Evolutionary conservation across 2,797 vertebrate species (phyloP).

Genomic region (Cuniculus paca): DNA sequence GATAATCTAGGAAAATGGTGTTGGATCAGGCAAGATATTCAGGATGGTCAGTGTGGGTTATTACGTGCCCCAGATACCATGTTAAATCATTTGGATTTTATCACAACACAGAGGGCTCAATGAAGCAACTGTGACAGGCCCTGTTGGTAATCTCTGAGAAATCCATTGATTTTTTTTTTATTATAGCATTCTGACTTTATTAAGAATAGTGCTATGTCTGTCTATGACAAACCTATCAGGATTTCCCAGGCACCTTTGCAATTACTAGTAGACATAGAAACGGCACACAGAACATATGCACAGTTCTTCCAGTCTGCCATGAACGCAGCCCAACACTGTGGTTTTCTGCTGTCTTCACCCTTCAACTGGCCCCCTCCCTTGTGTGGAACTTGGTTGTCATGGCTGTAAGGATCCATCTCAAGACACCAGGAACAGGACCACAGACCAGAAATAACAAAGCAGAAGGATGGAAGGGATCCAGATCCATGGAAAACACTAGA

Average conservation of each 20-base stretch:
- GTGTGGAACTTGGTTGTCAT: neutral
- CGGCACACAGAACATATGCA: fast-evolving
- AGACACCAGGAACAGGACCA: neutral
- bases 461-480: neutral
- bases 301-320: neutral
- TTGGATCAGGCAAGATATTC: neutral
- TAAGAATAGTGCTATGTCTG: neutral
- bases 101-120: neutral
- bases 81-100: neutral
- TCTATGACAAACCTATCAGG: neutral
- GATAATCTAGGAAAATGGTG: neutral
- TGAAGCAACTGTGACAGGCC: neutral
- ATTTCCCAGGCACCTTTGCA: neutral
- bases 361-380: neutral
- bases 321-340: neutral
- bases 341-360: neutral
- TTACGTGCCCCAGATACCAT: neutral
- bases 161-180: neutral
- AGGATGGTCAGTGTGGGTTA: neutral
- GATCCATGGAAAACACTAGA: neutral
- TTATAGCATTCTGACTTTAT: neutral
- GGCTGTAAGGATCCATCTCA: neutral
- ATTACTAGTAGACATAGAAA: neutral
- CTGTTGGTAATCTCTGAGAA: neutral
- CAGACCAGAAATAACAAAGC: neutral